Percentiles rank a stretch among this genome's conserved stretches.
Evolutionary conservation across 2,113 vertebrate species (phyloP).

Genomic region (Crotalus viridis): DNA sequence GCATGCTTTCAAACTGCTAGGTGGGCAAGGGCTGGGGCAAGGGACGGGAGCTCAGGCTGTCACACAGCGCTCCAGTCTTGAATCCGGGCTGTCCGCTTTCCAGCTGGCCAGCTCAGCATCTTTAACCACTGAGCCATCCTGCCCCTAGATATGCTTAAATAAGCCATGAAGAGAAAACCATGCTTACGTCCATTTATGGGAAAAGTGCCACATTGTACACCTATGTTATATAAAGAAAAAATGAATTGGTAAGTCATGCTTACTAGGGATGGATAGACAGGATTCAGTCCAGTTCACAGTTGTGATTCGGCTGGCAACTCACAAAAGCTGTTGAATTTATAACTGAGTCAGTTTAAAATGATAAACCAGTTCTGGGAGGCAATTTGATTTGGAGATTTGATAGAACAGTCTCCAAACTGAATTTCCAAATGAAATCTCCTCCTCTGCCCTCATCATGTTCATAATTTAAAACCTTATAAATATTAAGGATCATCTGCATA

Average conservation of each 20-base stretch:
- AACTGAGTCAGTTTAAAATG: not conserved
- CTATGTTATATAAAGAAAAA: not conserved
- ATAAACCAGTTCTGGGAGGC: not conserved
- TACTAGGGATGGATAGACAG: not conserved
- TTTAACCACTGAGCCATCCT: not conserved
- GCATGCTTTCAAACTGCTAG: not conserved
- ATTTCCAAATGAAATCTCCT: not conserved
- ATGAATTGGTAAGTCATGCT: not conserved
- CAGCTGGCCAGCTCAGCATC: not conserved
- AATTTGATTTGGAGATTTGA: not conserved
- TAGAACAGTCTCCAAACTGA: not conserved
- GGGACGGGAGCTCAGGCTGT: not conserved
- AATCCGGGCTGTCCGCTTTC: not conserved
- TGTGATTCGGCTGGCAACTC: not conserved
- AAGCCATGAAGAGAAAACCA: not conserved
- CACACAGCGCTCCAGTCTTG: not conserved
- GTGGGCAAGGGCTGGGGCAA: not conserved
- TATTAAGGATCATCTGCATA: not conserved
- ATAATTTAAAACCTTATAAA: not conserved
- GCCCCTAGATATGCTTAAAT: not conserved
- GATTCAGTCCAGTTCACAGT: not conserved
- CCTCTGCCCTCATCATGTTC: not conserved
- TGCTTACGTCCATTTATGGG: not conserved
- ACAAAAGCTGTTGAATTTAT: not conserved
- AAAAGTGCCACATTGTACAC: not conserved